Conservation (phyloP, 2,888 invertebrate genomes). For the Ichneumoninae sp. region DNA sequence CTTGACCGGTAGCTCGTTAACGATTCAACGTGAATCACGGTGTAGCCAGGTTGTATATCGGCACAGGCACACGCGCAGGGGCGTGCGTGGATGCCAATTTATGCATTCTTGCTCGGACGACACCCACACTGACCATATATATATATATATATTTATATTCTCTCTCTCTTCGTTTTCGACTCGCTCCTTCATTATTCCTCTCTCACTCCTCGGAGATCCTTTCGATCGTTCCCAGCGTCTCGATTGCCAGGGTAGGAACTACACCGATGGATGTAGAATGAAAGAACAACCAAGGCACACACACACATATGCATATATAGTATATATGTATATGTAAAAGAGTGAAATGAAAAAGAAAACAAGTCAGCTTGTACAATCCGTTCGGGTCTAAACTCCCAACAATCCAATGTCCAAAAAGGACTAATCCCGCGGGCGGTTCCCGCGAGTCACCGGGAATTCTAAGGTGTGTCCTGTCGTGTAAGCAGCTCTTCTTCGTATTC, state of each 20-base stretch:
- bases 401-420: conserved; percentile 34
- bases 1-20: conserved; percentile 71
- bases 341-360: conserved; percentile 9
- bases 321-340: not conserved
- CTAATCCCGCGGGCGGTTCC: conserved; percentile 64
- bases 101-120: conserved; percentile 75
- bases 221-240: conserved; percentile 57
- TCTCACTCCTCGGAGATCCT: conserved; percentile 34
- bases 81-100: conserved; percentile 75
- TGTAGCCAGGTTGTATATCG: conserved; percentile 52
- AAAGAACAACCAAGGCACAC: conserved; percentile 12
- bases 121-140: conserved; percentile 70
- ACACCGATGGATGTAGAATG: conserved; percentile 22
- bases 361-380: conserved; percentile 16
- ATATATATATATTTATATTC: conserved; percentile 10
- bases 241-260: conserved; percentile 47
- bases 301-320: not conserved
- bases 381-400: conserved; percentile 30
- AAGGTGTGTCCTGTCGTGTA: conserved; percentile 58
- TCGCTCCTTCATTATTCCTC: conserved; percentile 37
- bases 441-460: conserved; percentile 58
- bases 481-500: conserved; percentile 37
- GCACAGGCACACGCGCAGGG: conserved; percentile 65
- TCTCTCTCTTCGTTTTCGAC: conserved; percentile 41
- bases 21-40: conserved; percentile 72